These are phyloP conservation scores for Sorex araneus DNA, from an alignment of 2,113 vertebrate species.

Conservation along the genomic window DNA sequence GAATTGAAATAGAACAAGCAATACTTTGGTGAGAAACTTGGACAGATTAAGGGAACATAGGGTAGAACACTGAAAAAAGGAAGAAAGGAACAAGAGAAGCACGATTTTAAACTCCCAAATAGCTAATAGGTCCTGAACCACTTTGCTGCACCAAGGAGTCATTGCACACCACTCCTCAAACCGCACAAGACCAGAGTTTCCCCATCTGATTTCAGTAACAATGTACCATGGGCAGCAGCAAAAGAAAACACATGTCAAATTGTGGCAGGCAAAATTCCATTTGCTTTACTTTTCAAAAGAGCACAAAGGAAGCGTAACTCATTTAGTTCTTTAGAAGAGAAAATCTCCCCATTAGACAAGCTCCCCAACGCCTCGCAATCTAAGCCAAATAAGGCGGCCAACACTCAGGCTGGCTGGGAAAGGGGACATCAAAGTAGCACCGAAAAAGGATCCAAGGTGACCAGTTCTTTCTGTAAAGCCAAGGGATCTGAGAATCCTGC, in stretches of 20 bases:
- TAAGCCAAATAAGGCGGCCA: slow-evolving; percentile 50
- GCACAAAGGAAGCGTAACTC: slow-evolving; percentile 60
- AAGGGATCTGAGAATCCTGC: slow-evolving; percentile 5
- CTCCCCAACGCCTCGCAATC: slow-evolving; percentile 60
- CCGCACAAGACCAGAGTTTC: background rate
- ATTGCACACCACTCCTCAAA: slow-evolving; percentile 22
- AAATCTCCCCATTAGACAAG: slow-evolving; percentile 46
- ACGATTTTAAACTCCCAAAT: background rate
- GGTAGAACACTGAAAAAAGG: background rate
- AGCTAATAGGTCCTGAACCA: background rate
- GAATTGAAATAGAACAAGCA: background rate
- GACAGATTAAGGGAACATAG: background rate
- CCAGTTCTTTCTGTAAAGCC: slow-evolving; percentile 40
- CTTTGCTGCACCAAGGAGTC: background rate
- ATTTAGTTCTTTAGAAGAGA: slow-evolving; percentile 47
- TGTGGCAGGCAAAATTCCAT: slow-evolving; percentile 49
- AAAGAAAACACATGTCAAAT: slow-evolving; percentile 38
- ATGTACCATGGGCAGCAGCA: background rate
- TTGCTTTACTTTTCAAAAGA: slow-evolving; percentile 65
- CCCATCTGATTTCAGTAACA: background rate
- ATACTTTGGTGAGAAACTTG: slow-evolving; percentile 8
- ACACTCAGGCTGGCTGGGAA: slow-evolving; percentile 48
- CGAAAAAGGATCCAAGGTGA: slow-evolving; percentile 67
- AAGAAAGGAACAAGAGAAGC: background rate
- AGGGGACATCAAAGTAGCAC: slow-evolving; percentile 56